Percentiles rank a stretch among this genome's conserved stretches.
Conservation (phyloP, 2,113 vertebrate species). For the Hemicordylus capensis region DNA sequence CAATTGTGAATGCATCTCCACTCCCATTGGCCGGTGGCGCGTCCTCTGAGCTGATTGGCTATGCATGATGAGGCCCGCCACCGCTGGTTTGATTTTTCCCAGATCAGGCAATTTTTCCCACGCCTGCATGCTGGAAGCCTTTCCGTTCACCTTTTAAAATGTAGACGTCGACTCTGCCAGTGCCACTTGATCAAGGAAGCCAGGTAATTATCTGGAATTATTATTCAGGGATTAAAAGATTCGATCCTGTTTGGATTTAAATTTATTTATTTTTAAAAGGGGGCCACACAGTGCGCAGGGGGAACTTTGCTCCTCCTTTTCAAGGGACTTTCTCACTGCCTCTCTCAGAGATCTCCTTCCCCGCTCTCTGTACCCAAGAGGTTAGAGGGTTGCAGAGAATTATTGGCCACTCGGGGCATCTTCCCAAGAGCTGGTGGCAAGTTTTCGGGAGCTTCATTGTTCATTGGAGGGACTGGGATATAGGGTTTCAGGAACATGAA, state of each 20-base stretch:
- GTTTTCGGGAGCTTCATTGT: slow-evolving; percentile 83
- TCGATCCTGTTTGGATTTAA: not conserved
- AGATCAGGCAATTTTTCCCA: no score
- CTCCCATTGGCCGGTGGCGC: no score
- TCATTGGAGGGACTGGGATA: slow-evolving; percentile 79
- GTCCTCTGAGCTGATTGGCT: no score
- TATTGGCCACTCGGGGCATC: slow-evolving; percentile 68
- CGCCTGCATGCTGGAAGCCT: no score
- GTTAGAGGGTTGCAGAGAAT: slow-evolving; percentile 80
- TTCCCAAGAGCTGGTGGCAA: slow-evolving; percentile 67
- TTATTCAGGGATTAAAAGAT: not conserved
- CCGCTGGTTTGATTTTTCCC: no score
- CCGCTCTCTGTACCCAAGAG: not conserved
- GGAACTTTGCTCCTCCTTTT: not conserved
- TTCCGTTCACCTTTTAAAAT: no score
- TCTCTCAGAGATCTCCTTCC: not conserved
- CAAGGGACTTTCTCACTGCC: not conserved
- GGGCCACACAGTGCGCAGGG: no score
- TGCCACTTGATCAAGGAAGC: slow-evolving; percentile 47
- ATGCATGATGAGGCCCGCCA: no score
- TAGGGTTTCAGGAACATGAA: slow-evolving; percentile 94
- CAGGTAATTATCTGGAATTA: slow-evolving; percentile 8
- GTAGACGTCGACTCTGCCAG: slow-evolving; percentile 23
- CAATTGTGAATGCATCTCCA: no score
- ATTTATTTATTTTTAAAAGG: not conserved